Evolutionary conservation across 2,113 vertebrate genomes (phyloP), one percentile per base, ranked within the genome.

Genomic region (Axis porcinus): DNA sequence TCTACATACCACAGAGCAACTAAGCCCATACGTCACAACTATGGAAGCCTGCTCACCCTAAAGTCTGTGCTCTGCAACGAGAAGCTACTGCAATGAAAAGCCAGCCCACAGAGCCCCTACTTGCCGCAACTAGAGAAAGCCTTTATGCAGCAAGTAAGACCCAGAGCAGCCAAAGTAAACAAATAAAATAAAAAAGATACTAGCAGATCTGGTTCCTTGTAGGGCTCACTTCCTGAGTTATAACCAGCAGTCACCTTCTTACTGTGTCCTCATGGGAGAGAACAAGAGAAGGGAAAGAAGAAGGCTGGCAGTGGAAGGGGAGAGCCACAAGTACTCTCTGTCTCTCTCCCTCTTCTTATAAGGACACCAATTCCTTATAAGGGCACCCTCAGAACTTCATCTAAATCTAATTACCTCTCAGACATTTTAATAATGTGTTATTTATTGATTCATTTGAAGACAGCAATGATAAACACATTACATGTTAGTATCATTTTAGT

Each of bases 391-490:
- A 30, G 15, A 6, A 64, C n/a, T 36, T 64, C 76, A 91, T 64
- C 76, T 64, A 82, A 91, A 82, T 82, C 93, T 88, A 88, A 27
- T 64, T 45, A 64, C 36, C 3, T 94, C 70, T 36, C 58, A 82
- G 81, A 91, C n/a, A 82, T 40, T 70, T 86, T 50, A 50, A 95
- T 74, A 92, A 96, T 60, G 28, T 54, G n/a, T 87, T 91, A 79
- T 57, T 70, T 89, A 78, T 40, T 89, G 23, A 74, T 82, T 83
- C 28, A 90, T 67, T 50, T 90, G 15, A 89, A 93, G 55, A 93
- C 1, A 60, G 43, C 43, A 64, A 47, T 58, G 30, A 78, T 85
- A 93, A 90, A 67, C 64, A 33, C 33, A 96, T 3, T 67, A 3
- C 40, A 90, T 79, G 14, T 67, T 79, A 90, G 30, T 25, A 79